A percentile compares a stretch with the other conserved stretches of the same genome.
Conservation (phyloP, 2,113 vertebrate genomes). For the Sylvia atricapilla region DNA sequence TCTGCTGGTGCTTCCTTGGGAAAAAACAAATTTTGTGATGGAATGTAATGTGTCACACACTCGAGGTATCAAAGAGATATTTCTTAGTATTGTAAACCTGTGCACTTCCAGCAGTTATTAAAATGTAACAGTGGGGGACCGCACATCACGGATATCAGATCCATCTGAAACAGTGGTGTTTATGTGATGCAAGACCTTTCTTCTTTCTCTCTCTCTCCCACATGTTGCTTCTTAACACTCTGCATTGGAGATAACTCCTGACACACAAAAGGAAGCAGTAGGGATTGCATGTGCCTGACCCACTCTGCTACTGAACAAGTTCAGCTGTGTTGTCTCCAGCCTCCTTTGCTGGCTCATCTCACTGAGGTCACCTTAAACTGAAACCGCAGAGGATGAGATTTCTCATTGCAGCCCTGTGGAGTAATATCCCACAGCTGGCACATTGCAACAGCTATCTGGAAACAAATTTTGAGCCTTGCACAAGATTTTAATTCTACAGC, state of each 20-base stretch:
- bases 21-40: not conserved
- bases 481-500: not conserved
- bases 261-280: not conserved
- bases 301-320: not conserved
- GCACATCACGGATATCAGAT: not conserved
- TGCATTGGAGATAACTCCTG: not conserved
- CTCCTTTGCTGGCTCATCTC: not conserved
- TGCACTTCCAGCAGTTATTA: not conserved
- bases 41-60: not conserved
- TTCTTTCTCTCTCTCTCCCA: not conserved
- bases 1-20: not conserved
- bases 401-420: not conserved
- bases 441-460: not conserved
- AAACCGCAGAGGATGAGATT: fast-evolving
- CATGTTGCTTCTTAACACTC: not conserved
- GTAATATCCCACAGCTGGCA: not conserved
- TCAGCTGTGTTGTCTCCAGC: not conserved
- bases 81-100: not conserved
- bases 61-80: not conserved
- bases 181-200: not conserved
- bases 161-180: not conserved
- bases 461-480: not conserved
- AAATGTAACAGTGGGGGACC: not conserved
- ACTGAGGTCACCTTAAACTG: not conserved
- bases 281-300: fast-evolving